These are phyloP conservation scores for Pardalotus punctatus DNA, from an alignment of 2,113 vertebrate species.

Conservation along the genomic window DNA sequence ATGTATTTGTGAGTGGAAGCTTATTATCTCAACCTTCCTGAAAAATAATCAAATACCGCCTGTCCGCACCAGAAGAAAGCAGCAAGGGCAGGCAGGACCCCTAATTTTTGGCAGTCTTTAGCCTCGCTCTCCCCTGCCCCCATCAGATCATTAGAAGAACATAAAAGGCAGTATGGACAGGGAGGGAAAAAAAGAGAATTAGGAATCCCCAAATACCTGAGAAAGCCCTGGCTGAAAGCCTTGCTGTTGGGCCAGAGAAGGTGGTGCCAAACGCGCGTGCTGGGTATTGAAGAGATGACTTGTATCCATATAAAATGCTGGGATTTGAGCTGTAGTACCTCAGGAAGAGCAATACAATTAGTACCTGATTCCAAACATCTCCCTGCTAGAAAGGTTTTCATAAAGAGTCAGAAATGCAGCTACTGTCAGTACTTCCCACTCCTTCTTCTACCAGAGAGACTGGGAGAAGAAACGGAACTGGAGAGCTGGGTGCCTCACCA, in stretches of 20 bases:
- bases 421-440: not conserved
- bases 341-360: conserved; percentile 42
- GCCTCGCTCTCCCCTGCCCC: not conserved
- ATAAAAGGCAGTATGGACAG: not conserved
- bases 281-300: conserved; percentile 94
- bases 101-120: not conserved
- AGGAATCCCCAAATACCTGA: conserved; percentile 77
- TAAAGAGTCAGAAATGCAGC: not conserved
- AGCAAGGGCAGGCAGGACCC: not conserved
- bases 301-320: conserved; percentile 98
- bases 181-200: not conserved
- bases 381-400: not conserved
- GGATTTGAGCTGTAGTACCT: conserved; percentile 89
- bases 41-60: not conserved
- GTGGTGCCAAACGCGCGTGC: conserved; percentile 89
- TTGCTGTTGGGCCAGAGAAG: conserved; percentile 93
- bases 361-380: not conserved
- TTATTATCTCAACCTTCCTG: not conserved
- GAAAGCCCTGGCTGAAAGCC: conserved; percentile 96
- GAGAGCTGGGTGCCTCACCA: not conserved
- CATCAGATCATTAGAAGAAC: not conserved
- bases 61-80: not conserved
- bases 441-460: not conserved
- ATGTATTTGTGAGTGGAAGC: not conserved
- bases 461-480: not conserved